Conservation (phyloP, 1,140 invertebrate species). For the Plodia interpunctella region DNA sequence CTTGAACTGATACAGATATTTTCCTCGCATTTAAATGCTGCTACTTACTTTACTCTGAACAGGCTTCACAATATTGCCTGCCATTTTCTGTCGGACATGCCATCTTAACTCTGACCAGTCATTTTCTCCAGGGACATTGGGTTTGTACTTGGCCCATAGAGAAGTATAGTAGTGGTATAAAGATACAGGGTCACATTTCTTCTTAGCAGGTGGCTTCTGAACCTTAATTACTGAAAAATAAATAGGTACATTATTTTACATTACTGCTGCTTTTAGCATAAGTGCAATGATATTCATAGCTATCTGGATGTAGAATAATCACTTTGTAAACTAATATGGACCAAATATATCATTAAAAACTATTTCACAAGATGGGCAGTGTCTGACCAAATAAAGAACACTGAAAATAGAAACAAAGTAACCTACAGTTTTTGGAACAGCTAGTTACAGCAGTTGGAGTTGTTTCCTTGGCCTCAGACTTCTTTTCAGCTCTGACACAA, state of each 20-base stretch:
- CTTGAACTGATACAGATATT: too few species aligned
- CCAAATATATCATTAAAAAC: too few species aligned
- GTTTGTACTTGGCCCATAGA: constrained; percentile 83
- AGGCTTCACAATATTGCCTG: constrained; percentile 35
- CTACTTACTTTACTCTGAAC: constrained; percentile 33
- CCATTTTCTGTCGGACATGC: constrained; percentile 71
- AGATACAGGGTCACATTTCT: constrained; percentile 83
- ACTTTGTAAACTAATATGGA: too few species aligned
- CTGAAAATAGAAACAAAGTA: neutral
- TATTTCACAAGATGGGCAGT: too few species aligned
- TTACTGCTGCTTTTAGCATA: too few species aligned
- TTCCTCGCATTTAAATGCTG: neutral
- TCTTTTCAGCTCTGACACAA: constrained; percentile 47
- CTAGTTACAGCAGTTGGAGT: constrained; percentile 17
- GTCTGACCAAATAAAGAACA: too few species aligned
- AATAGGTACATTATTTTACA: too few species aligned
- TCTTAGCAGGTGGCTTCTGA: constrained; percentile 47
- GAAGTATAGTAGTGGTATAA: constrained; percentile 86
- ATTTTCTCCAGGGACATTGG: constrained; percentile 83
- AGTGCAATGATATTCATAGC: too few species aligned
- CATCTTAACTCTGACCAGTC: constrained; percentile 79
- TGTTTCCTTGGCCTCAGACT: constrained; percentile 32
- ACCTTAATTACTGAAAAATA: constrained; percentile 71
- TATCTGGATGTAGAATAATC: too few species aligned
- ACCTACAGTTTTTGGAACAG: constrained; percentile 60